phyloP scores from a whole-genome alignment of 2,888 invertebrate species.

The Gymnosoma rotundatum region DNA sequence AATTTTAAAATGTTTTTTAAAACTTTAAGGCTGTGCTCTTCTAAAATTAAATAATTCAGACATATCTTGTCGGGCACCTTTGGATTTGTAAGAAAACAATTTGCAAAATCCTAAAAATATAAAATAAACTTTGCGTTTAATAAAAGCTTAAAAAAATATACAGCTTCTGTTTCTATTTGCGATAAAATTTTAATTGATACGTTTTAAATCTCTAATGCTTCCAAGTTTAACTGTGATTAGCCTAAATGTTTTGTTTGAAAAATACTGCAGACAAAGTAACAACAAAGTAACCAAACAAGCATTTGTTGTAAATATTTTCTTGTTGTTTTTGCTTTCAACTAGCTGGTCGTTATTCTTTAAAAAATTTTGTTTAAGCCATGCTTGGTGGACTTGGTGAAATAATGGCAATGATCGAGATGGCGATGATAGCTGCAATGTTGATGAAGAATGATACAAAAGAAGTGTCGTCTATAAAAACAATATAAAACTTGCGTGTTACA shows the following conservation, averaged over 20 bases:
- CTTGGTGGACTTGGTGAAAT: slow-evolving; percentile 15
- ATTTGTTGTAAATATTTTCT: slow-evolving; percentile 27
- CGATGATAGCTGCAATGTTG: slow-evolving; percentile 23
- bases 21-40: too few relatives aligned
- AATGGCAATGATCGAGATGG: slow-evolving; percentile 24
- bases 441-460: slow-evolving; percentile 38
- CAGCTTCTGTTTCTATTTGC: too few relatives aligned
- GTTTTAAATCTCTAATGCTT: background rate
- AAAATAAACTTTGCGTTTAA: too few relatives aligned
- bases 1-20: too few relatives aligned
- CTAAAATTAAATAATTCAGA: too few relatives aligned
- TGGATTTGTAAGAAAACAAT: too few relatives aligned
- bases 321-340: slow-evolving; percentile 19
- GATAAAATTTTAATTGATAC: too few relatives aligned
- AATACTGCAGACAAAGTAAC: background rate
- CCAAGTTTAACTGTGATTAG: background rate
- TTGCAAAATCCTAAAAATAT: too few relatives aligned
- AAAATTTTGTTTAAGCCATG: slow-evolving; percentile 39
- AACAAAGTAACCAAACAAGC: slow-evolving; percentile 50
- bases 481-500: slow-evolving; percentile 63
- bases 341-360: slow-evolving; percentile 27
- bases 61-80: too few relatives aligned
- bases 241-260: slow-evolving; percentile 27
- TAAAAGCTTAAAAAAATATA: too few relatives aligned
- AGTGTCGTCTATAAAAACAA: slow-evolving; percentile 59